Evolutionary conservation across 2,113 vertebrate genomes (phyloP).

Genomic region (Xiphias gladius): DNA sequence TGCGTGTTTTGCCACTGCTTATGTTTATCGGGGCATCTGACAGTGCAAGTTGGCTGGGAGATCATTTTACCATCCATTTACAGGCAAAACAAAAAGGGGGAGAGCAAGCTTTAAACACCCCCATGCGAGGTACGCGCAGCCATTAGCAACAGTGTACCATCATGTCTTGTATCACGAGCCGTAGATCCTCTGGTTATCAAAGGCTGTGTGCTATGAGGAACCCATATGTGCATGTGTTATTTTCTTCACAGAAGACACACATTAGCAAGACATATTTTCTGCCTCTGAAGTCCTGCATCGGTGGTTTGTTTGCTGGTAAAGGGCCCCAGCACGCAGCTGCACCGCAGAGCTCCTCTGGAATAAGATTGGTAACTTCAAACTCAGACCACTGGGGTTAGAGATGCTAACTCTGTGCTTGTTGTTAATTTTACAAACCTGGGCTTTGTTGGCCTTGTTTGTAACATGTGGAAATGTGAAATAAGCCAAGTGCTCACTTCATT

Average conservation of each 20-base stretch:
- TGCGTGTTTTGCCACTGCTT: constrained; percentile 61
- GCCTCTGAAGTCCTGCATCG: constrained; percentile 14
- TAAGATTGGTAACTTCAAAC: constrained; percentile 51
- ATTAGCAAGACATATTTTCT: constrained; percentile 55
- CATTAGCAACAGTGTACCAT: constrained; percentile 56
- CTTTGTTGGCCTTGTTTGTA: constrained; percentile 51
- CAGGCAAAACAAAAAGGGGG: constrained; percentile 42
- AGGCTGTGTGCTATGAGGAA: constrained; percentile 35
- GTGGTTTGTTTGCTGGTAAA: constrained; percentile 61
- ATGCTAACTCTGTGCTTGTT: constrained; percentile 50
- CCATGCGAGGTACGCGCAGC: constrained; percentile 37
- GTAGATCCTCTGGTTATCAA: constrained; percentile 57
- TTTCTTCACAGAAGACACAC: constrained; percentile 43
- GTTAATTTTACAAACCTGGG: constrained; percentile 69
- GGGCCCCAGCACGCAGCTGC: constrained; percentile 61
- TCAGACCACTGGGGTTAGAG: constrained; percentile 27
- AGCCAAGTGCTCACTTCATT: constrained; percentile 56
- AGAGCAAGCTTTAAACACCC: constrained; percentile 48
- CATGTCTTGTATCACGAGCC: constrained; percentile 46
- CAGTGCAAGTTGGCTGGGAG: constrained; percentile 47
- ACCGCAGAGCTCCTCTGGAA: constrained; percentile 67
- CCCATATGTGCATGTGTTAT: constrained; percentile 59
- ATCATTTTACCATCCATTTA: constrained; percentile 69
- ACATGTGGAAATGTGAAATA: constrained; percentile 66
- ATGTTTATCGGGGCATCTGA: constrained; percentile 67